Percentiles rank a stretch among this genome's conserved stretches.
These are phyloP conservation scores for Valencia hispanica DNA, from an alignment of 2,797 vertebrate species.

Conservation along the genomic window DNA sequence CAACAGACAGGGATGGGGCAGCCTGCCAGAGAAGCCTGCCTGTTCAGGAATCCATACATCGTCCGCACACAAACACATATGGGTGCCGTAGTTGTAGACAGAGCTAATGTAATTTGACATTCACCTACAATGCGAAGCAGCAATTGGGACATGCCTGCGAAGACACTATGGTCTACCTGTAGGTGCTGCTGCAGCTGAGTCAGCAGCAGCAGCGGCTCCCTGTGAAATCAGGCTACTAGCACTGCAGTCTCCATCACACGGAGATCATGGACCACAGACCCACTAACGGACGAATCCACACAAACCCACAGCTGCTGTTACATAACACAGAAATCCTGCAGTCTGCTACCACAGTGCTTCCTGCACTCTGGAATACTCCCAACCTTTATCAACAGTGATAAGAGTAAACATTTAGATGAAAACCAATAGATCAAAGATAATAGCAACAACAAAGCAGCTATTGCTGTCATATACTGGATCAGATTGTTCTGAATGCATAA, in stretches of 20 bases:
- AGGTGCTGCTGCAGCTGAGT: constrained; percentile 33
- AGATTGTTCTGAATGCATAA: background rate
- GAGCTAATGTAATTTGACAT: constrained; percentile 61
- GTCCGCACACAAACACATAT: constrained; percentile 31
- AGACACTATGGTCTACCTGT: constrained; percentile 34
- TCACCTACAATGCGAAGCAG: constrained; percentile 27
- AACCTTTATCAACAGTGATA: background rate
- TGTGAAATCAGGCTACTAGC: background rate
- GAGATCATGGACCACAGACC: constrained; percentile 6
- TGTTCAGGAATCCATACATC: constrained; percentile 67
- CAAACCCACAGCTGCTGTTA: constrained; percentile 32
- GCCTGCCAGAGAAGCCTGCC: constrained; percentile 53
- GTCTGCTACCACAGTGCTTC: constrained; percentile 11
- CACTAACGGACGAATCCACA: constrained; percentile 22
- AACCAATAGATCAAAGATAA: background rate
- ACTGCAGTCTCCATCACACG: constrained; percentile 15
- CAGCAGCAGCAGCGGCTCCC: constrained; percentile 27
- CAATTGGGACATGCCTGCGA: constrained; percentile 13
- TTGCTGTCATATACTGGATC: background rate
- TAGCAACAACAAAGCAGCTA: background rate
- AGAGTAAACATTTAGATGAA: background rate
- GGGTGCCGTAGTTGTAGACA: constrained; percentile 38
- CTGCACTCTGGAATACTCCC: background rate
- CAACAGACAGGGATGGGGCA: constrained; percentile 69
- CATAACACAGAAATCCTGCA: constrained; percentile 38